Percentiles rank a stretch among this genome's conserved stretches.
Evolutionary conservation across 2,797 vertebrate species (phyloP).

Genomic region (Anguilla marmorata): DNA sequence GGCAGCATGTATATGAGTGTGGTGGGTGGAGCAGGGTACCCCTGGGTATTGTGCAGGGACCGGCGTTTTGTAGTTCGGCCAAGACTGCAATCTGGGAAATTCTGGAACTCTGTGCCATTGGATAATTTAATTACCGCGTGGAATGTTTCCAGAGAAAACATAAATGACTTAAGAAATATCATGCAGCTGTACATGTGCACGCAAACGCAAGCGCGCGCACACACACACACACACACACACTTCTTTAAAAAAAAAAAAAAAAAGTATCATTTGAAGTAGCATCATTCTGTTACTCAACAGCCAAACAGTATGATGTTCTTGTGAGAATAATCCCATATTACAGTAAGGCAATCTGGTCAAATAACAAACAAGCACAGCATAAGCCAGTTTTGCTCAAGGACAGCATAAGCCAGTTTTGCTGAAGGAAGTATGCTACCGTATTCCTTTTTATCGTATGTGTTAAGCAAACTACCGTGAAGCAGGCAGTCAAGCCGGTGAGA

Average conservation of each 20-base stretch:
- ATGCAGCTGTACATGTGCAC: not conserved
- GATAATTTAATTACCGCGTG: slow-evolving; percentile 29
- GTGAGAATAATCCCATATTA: not conserved
- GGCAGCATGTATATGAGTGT: not conserved
- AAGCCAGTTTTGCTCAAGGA: not conserved
- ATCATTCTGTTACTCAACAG: no score
- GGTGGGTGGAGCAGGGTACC: not conserved
- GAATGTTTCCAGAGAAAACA: slow-evolving; percentile 20
- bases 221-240: not conserved
- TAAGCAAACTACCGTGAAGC: not conserved
- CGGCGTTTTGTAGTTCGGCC: not conserved
- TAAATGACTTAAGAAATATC: not conserved
- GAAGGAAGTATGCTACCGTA: not conserved
- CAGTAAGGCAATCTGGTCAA: not conserved
- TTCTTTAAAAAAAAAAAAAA: not conserved
- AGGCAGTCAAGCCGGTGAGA: not conserved
- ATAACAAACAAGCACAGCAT: no score
- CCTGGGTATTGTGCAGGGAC: slow-evolving; percentile 14
- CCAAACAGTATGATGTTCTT: not conserved
- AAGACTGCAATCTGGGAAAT: slow-evolving; percentile 33
- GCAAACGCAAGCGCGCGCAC: not conserved
- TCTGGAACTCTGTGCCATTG: slow-evolving; percentile 14
- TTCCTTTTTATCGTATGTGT: not conserved
- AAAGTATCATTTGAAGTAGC: no score
- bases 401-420: not conserved